Evolutionary conservation across 2,888 invertebrate species (phyloP).

Genomic region (Aplocera efformata): DNA sequence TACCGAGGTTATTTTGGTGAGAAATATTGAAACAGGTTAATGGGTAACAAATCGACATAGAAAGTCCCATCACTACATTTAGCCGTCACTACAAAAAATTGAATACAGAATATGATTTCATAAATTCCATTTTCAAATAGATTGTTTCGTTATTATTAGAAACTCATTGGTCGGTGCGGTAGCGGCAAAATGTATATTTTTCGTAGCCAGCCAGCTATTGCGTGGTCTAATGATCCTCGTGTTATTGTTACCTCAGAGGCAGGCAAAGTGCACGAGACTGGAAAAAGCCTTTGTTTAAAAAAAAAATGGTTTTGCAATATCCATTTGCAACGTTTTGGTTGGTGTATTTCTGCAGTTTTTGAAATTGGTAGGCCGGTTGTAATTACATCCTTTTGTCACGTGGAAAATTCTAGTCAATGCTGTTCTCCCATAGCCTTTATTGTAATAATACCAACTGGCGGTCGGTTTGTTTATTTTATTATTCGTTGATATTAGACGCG

Average conservation of each 20-base stretch:
- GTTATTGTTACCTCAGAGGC: slow-evolving; percentile 8
- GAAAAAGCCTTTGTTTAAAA: slow-evolving; percentile 6
- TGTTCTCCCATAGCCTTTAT: no score
- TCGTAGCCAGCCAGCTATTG: slow-evolving; percentile 3
- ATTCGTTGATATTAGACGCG: no score
- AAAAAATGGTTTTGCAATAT: not conserved
- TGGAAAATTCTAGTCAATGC: no score
- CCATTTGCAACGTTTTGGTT: not conserved
- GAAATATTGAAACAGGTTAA: no score
- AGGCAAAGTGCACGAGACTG: slow-evolving; percentile 3
- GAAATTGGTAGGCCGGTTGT: no score
- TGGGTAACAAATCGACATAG: no score
- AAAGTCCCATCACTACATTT: slow-evolving; percentile 1
- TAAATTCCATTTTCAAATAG: not conserved
- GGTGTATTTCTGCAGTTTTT: no score
- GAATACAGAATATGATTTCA: not conserved
- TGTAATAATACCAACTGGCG: no score
- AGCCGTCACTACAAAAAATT: not conserved
- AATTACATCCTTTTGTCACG: no score
- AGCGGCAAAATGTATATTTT: slow-evolving; percentile 1
- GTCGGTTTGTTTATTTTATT: no score
- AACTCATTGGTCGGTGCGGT: not conserved
- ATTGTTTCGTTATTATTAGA: slow-evolving; percentile 8
- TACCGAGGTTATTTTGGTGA: no score
- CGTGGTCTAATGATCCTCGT: not conserved